These are phyloP conservation scores for Peromyscus maniculatus DNA, from an alignment of 2,113 vertebrate species.

Conservation along the genomic window DNA sequence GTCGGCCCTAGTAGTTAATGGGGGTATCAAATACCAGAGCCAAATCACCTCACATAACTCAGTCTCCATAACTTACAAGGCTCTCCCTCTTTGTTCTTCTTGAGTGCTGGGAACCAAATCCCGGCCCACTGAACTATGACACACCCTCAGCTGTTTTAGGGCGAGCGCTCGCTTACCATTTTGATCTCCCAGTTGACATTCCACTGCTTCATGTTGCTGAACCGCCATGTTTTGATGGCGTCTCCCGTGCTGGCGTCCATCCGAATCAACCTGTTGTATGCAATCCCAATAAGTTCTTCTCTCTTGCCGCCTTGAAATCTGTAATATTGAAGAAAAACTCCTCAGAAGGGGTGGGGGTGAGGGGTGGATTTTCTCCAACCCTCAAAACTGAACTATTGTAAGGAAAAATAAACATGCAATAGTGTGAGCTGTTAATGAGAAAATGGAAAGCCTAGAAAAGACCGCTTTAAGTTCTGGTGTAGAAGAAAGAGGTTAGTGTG, in stretches of 20 bases:
- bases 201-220: constrained; percentile 99
- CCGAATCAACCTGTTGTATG: constrained; percentile 97
- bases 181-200: constrained; percentile 99
- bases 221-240: constrained; percentile 98
- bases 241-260: constrained; percentile 97
- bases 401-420: neutral
- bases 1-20: no score
- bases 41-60: neutral
- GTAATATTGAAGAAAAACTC: neutral
- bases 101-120: neutral
- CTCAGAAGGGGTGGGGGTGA: neutral
- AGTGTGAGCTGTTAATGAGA: neutral
- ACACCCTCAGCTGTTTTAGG: neutral
- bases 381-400: neutral
- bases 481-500: neutral
- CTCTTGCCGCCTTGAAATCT: constrained; percentile 98
- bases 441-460: neutral
- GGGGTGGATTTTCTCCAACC: neutral
- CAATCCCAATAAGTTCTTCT: constrained; percentile 98
- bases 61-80: neutral
- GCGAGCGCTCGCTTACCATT: constrained; percentile 90
- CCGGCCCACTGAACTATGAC: neutral
- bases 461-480: constrained; percentile 4
- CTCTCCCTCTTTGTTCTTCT: neutral
- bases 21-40: neutral